Conservation (phyloP, 1,140 invertebrate species). For the Anagrus nilaparvatae region DNA sequence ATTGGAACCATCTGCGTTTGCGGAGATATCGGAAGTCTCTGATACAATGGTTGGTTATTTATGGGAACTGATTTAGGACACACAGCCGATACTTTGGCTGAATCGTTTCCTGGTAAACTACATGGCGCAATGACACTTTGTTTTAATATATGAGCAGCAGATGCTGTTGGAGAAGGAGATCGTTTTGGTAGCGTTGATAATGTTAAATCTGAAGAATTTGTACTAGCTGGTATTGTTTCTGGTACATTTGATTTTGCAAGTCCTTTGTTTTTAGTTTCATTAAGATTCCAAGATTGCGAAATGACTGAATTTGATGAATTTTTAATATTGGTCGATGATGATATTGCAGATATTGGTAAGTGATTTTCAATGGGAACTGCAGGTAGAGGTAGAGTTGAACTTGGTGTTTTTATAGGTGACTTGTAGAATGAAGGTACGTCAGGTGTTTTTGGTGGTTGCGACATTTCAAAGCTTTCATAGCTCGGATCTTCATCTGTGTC, state of each 20-base stretch:
- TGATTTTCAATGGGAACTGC: conserved; percentile 20
- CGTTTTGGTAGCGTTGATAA: conserved; percentile 20
- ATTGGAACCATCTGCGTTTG: conserved; percentile 32
- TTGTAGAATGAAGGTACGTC: conserved; percentile 40
- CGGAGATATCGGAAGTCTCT: conserved; percentile 31
- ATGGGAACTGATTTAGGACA: conserved; percentile 25
- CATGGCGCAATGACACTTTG: conserved; percentile 8
- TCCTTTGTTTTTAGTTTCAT: conserved; percentile 24
- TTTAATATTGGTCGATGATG: conserved; percentile 20
- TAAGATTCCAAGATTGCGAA: conserved; percentile 32
- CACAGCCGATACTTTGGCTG: conserved; percentile 21
- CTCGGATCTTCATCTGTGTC: conserved; percentile 66
- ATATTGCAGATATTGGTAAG: conserved; percentile 9
- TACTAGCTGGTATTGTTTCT: neutral
- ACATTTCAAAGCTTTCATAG: conserved; percentile 43
- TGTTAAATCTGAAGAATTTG: neutral
- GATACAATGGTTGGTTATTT: conserved; percentile 29
- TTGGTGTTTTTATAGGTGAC: conserved; percentile 29
- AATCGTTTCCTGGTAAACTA: conserved; percentile 20
- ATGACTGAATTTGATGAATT: conserved; percentile 30
- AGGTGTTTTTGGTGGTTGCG: conserved; percentile 38
- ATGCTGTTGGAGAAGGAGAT: conserved; percentile 16
- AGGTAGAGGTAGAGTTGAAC: conserved; percentile 6
- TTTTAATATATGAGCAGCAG: conserved; percentile 1
- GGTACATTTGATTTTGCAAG: conserved; percentile 11